Base-by-base conservation (phyloP, 2,797 vertebrate genomes). In the Triplophysa bombifrons region DNA sequence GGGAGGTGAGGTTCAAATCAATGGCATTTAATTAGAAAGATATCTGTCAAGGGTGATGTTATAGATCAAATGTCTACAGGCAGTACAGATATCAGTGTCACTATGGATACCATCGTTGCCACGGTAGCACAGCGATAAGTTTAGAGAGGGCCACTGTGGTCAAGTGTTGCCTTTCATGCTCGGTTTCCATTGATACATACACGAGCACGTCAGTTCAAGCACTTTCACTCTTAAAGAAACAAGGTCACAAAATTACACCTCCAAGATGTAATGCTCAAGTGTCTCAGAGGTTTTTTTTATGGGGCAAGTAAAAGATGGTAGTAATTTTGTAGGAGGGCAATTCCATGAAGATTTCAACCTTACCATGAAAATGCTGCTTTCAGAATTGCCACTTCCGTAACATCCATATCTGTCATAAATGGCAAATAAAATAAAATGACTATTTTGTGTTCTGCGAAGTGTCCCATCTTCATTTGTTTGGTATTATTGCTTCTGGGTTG, bases 1-100 rank as follows among this genome's bases (percentile, higher is more conserved):
- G 74, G 82, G 73, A 14, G 74, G 72, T 76, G 50, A 64, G 20
- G 27, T 84, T 78, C 68, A 88, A 48, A 89, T 90, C 88, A 81
- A 85, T 89, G 83, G 20, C 50, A 82, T 88, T 87, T 91, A 86
- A 92, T 92, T 91, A 88, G 86, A 88, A 63, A 87, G 86, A 88
- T 89, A 88, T 84, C 78, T 82, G 73, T 74, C 79, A 63, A 51
- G 75, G 85, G 86, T 84, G 87, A 88, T 84, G 77, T 82, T 80
- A 63, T 74, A 86, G 85, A 88, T 89, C 84, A 86, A 61, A 16
- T 16, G 75, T 79, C 80, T 46, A 65, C 75, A 85, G 76, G 41
- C 22, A 13, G 56, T 56, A 68, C 58, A 69, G 71, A 82, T 80
- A 74, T 66, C 53, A 81, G 27, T 68, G 69, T 83, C 79, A 50